Evolutionary conservation across 2,888 invertebrate genomes (phyloP).

Genomic region (Pachydiplax longipennis): DNA sequence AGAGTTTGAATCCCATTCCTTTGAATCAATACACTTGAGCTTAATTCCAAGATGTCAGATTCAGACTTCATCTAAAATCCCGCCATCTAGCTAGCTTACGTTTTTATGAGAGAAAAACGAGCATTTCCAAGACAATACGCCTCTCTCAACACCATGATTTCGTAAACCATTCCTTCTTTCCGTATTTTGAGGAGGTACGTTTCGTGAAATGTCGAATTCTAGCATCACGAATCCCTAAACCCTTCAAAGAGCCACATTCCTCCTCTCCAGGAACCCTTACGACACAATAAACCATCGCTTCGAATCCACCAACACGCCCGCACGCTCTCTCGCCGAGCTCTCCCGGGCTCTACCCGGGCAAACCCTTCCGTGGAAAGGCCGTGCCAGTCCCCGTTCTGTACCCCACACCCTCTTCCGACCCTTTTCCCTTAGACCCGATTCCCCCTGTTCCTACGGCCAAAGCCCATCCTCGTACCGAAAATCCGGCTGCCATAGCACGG

Average conservation of each 20-base stretch:
- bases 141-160: too few species aligned
- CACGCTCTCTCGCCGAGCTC: neutral
- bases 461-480: slow-evolving; percentile 27
- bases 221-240: neutral
- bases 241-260: neutral
- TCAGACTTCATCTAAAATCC: neutral
- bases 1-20: too few species aligned
- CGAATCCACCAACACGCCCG: neutral
- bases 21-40: too few species aligned
- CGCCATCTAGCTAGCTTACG: too few species aligned
- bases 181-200: neutral
- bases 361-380: slow-evolving; percentile 17
- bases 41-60: too few species aligned
- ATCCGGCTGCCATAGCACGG: slow-evolving; percentile 42
- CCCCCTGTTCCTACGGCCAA: neutral
- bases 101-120: too few species aligned
- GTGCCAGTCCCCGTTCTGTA: slow-evolving; percentile 4
- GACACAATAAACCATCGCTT: neutral
- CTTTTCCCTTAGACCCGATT: neutral
- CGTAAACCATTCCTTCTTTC: neutral
- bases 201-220: neutral
- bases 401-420: neutral
- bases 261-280: neutral
- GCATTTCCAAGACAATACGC: too few species aligned
- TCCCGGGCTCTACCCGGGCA: slow-evolving; percentile 34